Evolutionary conservation across 2,888 invertebrate species (phyloP).

Genomic region (Standfussiana lucernea): DNA sequence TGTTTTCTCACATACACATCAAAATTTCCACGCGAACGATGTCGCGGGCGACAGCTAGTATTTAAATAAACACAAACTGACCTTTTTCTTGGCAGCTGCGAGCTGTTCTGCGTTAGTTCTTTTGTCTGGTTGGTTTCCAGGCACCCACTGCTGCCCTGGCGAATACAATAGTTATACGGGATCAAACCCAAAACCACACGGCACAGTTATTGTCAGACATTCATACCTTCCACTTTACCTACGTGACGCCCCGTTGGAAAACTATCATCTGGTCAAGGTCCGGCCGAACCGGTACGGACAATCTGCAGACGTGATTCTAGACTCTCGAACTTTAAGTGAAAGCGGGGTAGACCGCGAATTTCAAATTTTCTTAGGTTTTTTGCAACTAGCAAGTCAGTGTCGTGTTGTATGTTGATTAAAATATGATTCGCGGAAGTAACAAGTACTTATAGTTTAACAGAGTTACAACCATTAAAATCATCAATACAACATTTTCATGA

Average conservation of each 20-base stretch:
- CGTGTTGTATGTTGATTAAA: too few relatives aligned
- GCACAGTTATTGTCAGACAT: conserved; percentile 53
- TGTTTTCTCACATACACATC: too few relatives aligned
- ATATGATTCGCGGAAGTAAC: too few relatives aligned
- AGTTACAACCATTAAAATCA: too few relatives aligned
- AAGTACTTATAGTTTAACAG: too few relatives aligned
- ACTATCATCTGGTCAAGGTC: neutral
- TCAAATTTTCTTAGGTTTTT: too few relatives aligned
- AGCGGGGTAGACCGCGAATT: too few relatives aligned
- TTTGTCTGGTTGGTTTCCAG: conserved; percentile 89
- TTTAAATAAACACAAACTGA: conserved; percentile 58
- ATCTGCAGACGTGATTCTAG: neutral
- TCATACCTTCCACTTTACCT: neutral
- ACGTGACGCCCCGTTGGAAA: neutral
- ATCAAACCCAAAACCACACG: conserved; percentile 87
- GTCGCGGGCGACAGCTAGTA: too few relatives aligned
- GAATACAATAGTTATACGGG: conserved; percentile 88
- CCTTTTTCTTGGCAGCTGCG: conserved; percentile 92
- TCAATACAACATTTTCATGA: too few relatives aligned
- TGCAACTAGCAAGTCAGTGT: too few relatives aligned
- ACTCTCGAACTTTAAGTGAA: neutral
- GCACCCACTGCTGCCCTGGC: conserved; percentile 96
- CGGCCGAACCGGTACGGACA: neutral
- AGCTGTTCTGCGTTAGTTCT: conserved; percentile 90
- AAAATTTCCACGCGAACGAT: too few relatives aligned